A percentile compares a stretch with the other conserved stretches of the same genome.
Evolutionary conservation across 2,113 vertebrate genomes (phyloP).

Genomic region (Numida meleagris): DNA sequence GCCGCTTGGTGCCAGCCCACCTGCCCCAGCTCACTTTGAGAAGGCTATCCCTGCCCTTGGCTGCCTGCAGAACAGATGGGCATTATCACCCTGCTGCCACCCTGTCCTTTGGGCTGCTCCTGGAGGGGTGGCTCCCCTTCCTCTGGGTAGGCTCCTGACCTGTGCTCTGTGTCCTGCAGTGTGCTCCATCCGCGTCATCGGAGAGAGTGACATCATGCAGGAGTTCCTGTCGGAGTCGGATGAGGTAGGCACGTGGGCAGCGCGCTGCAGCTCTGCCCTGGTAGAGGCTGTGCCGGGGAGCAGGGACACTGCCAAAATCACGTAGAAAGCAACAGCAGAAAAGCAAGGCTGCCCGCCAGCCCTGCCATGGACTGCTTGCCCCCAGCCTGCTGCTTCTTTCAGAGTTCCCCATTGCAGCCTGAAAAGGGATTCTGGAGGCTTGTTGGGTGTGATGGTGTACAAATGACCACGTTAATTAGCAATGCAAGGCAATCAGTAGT

Average conservation of each 20-base stretch:
- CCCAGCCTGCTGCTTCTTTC: no score
- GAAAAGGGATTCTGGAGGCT: no score
- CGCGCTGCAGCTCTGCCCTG: accelerated
- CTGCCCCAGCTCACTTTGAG: not conserved
- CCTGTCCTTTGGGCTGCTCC: accelerated
- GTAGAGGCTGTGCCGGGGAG: not conserved
- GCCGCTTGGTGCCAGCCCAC: not conserved
- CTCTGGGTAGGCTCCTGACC: accelerated
- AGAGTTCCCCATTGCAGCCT: no score
- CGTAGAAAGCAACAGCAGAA: accelerated
- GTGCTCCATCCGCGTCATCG: constrained; percentile 94
- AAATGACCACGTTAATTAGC: no score
- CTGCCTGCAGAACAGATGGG: accelerated
- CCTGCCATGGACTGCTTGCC: not conserved
- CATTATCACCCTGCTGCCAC: accelerated
- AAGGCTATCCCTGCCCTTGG: not conserved
- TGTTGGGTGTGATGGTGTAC: no score
- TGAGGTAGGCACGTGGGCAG: constrained; percentile 78
- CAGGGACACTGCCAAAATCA: not conserved
- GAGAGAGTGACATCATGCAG: constrained; percentile 98
- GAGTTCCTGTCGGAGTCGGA: constrained; percentile 98
- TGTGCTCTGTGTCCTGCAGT: constrained; percentile 71
- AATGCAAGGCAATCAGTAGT: no score
- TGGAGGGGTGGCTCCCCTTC: no score
- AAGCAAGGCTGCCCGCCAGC: not conserved